Base-by-base conservation (phyloP, 2,888 invertebrate species). In the Lordiphosa fenestrarum region DNA sequence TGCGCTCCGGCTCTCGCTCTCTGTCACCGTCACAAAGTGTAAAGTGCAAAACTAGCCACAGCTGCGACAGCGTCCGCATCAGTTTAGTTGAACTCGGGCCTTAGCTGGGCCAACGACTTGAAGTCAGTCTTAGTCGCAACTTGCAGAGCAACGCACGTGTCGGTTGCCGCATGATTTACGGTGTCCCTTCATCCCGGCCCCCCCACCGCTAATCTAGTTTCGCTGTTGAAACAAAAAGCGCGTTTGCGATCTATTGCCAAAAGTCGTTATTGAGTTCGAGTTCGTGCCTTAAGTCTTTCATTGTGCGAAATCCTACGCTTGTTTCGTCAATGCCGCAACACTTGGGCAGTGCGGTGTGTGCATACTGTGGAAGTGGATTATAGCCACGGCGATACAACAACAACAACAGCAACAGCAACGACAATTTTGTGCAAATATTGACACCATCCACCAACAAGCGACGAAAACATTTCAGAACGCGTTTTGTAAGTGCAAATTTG, bases 121-220 rank as follows among this genome's bases (percentile, higher is more conserved):
- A 75, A 80, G 73, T 86, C 80, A 86, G 86, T 86, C 84, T 82
- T 75, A 73, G 75, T 80, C 86, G 75, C 69, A 85, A 80, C 83
- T 77, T 85, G 67, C 71, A 80, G 71, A 75, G 70, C 65, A 84
- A 73, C 85, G 68, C 86, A 86, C 82, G 86, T 80, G 80, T 65
- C 38, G 38, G 33, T 44, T 38, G 12, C 12, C 40, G 19, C 49
- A 53, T 50, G 65, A 49, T 58, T 48, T 35, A 33, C 38, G 47
- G 63, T 54, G 49, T 50, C 46, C 54, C 25, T 7, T 3, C 25
- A 7, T 7, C 7, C 25, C 25, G 25, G 42, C 47, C 48, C 15
- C 23, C 13, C 37, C 15, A 15, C 21, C 21, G 25, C 13, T 15
- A 21, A 37, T 19, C 25, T 19, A 53, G 37, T 33, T 41, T 12